A percentile compares a stretch with the other conserved stretches of the same genome.
These are phyloP conservation scores for Musca domestica DNA, from an alignment of 1,140 invertebrate genomes.

Conservation along the genomic window DNA sequence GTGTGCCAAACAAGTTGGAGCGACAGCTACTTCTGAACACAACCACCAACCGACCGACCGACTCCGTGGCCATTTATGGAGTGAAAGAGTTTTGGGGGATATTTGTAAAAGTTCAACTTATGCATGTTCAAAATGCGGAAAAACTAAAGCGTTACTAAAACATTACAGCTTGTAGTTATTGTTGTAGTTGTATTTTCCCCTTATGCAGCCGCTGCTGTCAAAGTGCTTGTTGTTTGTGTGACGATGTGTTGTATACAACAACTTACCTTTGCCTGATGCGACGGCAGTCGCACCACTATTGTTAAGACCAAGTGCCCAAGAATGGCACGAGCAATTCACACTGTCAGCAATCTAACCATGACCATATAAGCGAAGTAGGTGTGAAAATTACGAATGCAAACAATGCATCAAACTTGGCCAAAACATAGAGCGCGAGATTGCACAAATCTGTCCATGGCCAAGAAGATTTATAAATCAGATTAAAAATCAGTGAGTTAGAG, in stretches of 20 bases:
- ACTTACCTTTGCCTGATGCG: too few relatives aligned
- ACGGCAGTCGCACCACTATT: too few relatives aligned
- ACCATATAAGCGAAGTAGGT: constrained; percentile 28
- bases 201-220: too few relatives aligned
- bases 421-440: neutral
- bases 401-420: constrained; percentile 14
- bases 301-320: neutral
- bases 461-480: constrained; percentile 1
- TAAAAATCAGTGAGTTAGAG: neutral
- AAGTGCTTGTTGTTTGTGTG: too few relatives aligned
- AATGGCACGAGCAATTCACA: constrained; percentile 22
- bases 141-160: constrained; percentile 22
- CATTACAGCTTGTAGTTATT: neutral
- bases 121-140: constrained; percentile 19
- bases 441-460: neutral
- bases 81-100: constrained; percentile 12
- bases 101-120: neutral
- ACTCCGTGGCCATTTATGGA: neutral
- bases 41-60: too few relatives aligned
- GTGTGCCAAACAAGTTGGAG: neutral
- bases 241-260: too few relatives aligned
- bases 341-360: constrained; percentile 22
- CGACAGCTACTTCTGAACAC: too few relatives aligned
- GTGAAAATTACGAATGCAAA: constrained; percentile 31
- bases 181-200: too few relatives aligned